These are phyloP conservation scores for Harpagoxenus sublaevis DNA, from an alignment of 2,888 invertebrate species.

Conservation along the genomic window DNA sequence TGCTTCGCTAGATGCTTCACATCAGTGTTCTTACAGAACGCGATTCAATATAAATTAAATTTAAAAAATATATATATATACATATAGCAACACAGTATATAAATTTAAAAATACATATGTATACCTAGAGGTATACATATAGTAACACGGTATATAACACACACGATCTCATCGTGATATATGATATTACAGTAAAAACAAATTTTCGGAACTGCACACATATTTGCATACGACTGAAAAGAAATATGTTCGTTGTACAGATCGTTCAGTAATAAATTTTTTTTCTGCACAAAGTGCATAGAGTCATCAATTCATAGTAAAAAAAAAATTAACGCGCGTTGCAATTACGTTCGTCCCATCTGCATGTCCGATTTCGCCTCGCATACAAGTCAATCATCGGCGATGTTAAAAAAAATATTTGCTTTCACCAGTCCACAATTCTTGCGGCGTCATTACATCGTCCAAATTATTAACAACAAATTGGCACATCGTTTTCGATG, in stretches of 20 bases:
- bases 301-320: conserved; percentile 19
- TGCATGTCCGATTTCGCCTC: conserved; percentile 29
- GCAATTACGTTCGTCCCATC: not conserved
- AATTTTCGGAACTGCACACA: not conserved
- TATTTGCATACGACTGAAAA: not conserved
- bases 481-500: conserved; percentile 11
- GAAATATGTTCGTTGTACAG: conserved; percentile 11
- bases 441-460: conserved; percentile 10
- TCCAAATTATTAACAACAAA: conserved; percentile 41
- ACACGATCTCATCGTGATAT: not conserved
- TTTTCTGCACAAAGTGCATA: not conserved
- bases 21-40: not conserved
- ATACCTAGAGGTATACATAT: too few relatives aligned
- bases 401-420: conserved; percentile 29
- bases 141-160: too few relatives aligned
- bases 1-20: not conserved
- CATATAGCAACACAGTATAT: too few relatives aligned
- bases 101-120: not conserved
- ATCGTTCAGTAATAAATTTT: conserved; percentile 6
- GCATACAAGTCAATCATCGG: conserved; percentile 17
- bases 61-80: not conserved
- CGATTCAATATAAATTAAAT: not conserved
- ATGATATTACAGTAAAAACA: not conserved
- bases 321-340: conserved; percentile 34
- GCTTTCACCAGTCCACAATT: conserved; percentile 25